phyloP scores from a whole-genome alignment of 2,113 vertebrate genomes.

The Tylochromis polylepis region DNA sequence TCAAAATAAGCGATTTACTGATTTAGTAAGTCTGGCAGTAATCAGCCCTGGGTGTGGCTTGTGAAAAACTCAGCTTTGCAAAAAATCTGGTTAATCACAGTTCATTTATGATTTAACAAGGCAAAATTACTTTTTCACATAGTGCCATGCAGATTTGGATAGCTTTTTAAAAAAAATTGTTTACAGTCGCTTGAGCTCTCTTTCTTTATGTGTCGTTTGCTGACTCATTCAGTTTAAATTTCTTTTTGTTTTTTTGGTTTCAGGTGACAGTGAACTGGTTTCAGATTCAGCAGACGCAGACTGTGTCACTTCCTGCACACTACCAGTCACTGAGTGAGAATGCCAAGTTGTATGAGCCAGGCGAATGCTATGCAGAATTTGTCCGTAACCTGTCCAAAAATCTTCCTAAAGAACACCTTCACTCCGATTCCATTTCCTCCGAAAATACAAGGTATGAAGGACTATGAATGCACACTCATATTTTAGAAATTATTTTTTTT shows the following conservation, averaged over 20 bases:
- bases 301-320: constrained; percentile 79
- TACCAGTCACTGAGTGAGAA: constrained; percentile 84
- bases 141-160: not conserved
- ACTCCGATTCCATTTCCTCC: constrained; percentile 73
- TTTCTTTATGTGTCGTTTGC: not conserved
- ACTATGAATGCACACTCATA: not conserved
- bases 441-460: constrained; percentile 78
- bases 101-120: not conserved
- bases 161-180: not conserved
- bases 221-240: not conserved
- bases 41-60: not conserved
- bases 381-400: constrained; percentile 80
- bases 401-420: constrained; percentile 69
- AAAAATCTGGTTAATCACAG: not conserved
- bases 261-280: constrained; percentile 96
- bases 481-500: not conserved
- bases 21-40: not conserved
- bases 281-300: constrained; percentile 88
- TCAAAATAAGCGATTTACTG: not conserved
- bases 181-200: not conserved
- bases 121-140: not conserved
- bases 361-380: constrained; percentile 88
- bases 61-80: not conserved
- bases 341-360: constrained; percentile 90
- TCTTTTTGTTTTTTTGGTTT: not conserved